Base-by-base conservation (phyloP, 2,888 invertebrate genomes). In the Lepidochitona cinerea region DNA sequence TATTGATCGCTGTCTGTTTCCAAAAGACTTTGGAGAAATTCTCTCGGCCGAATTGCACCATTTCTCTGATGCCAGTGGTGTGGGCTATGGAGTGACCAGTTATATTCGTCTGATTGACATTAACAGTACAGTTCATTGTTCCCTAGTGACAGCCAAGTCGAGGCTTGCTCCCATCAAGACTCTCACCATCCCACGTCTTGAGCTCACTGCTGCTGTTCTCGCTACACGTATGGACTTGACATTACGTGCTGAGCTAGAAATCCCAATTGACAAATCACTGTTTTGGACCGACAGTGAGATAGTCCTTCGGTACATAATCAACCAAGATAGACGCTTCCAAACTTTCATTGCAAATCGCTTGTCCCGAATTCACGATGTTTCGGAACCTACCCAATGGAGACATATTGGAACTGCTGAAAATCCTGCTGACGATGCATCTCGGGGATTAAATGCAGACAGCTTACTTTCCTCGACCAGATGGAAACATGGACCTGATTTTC, bases 281-380 rank as follows among this genome's bases (percentile, higher is more conserved):
- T 73, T 70, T 35, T 73, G 73, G 73, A 71, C 70, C 6, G 73
- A 73, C 36, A 54, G 69, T 36, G 35, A 18, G 32, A 14, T 70
- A 3, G 70, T 70, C 1, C 70, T 71, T 1, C 59, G 54, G 2
- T 73, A 73, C 33, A 70, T 73, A 9, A 33, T n/a, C 9, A 71
- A 54, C 71, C 41, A 70, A 29, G 14, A 6, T n/a, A 70, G 26
- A 32, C n/a, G 73, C 23, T 73, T 73, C 33, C 54, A 70, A 7
- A 59, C 37, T 9, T 73, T 73, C 37, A 54, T 73, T 7, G 59
- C 73, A 14, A 71, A 71, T 36, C 72, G 73, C 37, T 32, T 73
- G 18, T n/a, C n/a, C n/a, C n/a, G n/a, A n/a, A n/a, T n/a, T n/a
- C 7, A 33, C 32, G 36, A 49, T 12, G 49, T 18, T 4, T 37